Conservation (phyloP, 1,140 invertebrate species). For the Eriosoma lanigerum region DNA sequence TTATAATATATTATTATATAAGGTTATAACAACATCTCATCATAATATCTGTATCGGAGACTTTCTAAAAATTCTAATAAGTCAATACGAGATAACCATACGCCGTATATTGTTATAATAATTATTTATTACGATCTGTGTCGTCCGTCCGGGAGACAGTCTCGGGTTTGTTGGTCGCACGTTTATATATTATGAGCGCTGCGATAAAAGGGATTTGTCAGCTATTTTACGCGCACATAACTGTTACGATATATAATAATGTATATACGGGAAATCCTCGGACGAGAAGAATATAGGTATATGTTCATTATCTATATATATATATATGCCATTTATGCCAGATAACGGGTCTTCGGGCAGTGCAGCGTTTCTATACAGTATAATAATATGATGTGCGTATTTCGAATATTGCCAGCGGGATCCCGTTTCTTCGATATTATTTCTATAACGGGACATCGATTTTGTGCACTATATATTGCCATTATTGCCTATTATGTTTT, state of each 20-base stretch:
- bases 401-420: not conserved
- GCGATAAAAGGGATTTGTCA: constrained; percentile 25
- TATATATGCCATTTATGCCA: too few species aligned
- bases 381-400: not conserved
- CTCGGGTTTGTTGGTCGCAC: not conserved
- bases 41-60: not conserved
- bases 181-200: too few species aligned
- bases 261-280: constrained; percentile 1
- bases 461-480: too few species aligned
- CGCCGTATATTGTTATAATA: not conserved
- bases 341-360: constrained; percentile 12
- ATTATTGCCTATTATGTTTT: too few species aligned
- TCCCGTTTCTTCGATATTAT: not conserved
- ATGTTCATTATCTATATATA: too few species aligned
- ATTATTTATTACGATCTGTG: not conserved
- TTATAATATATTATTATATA: too few species aligned
- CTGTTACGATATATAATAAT: not conserved
- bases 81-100: not conserved
- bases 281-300: not conserved
- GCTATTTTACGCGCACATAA: constrained; percentile 2
- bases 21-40: not conserved
- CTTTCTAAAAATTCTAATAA: constrained; percentile 33
- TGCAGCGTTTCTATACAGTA: not conserved
- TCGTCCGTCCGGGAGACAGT: too few species aligned
- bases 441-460: not conserved